Evolutionary conservation across 2,113 vertebrate genomes (phyloP).

Genomic region (Agelaius phoeniceus): DNA sequence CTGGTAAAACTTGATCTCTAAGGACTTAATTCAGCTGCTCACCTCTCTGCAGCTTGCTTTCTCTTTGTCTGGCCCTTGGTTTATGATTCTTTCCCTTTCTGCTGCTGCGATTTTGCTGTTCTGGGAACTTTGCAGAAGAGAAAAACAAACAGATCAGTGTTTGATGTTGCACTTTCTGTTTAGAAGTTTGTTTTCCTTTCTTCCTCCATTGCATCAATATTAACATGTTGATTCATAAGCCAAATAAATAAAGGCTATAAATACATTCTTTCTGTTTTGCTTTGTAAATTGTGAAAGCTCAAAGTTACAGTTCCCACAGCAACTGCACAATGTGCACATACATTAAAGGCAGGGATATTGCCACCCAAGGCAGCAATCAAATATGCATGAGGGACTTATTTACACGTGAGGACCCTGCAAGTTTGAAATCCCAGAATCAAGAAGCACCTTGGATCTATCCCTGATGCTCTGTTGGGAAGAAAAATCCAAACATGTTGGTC

Average conservation of each 20-base stretch:
- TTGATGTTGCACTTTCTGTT: constrained; percentile 34
- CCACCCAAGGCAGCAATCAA: constrained; percentile 22
- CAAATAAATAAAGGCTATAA: constrained; percentile 50
- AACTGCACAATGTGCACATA: constrained; percentile 32
- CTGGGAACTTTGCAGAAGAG: not conserved
- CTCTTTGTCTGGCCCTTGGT: not conserved
- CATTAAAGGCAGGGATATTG: constrained; percentile 19
- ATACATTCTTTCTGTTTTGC: not conserved
- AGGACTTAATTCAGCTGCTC: not conserved
- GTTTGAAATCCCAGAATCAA: not conserved
- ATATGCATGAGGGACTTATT: not conserved
- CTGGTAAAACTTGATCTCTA: not conserved
- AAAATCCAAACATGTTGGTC: fast-evolving
- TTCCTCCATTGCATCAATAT: constrained; percentile 58
- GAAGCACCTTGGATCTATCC: not conserved
- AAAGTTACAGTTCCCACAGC: constrained; percentile 61
- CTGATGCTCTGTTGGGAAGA: not conserved
- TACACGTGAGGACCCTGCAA: not conserved
- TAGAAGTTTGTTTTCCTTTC: constrained; percentile 56
- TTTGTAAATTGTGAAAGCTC: not conserved
- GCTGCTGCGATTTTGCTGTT: not conserved
- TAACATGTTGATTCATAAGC: constrained; percentile 50
- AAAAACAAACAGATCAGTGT: constrained; percentile 52
- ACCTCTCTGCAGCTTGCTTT: not conserved
- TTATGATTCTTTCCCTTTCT: not conserved